Evolutionary conservation across 2,888 invertebrate genomes (phyloP), one percentile per base, ranked within the genome.

Genomic region (Spialia ferax): DNA sequence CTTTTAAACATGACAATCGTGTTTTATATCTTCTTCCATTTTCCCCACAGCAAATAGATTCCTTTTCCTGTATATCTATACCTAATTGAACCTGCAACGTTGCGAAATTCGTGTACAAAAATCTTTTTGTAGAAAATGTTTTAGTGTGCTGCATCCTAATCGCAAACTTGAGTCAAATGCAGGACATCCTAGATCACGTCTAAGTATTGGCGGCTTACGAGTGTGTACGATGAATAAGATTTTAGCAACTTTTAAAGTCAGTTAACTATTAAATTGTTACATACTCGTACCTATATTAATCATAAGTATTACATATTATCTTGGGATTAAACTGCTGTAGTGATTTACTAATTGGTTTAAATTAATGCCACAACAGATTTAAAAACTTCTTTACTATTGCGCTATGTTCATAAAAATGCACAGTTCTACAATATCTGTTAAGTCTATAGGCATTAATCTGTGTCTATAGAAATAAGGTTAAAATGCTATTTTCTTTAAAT

Each of bases 61-160:
- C 15, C n/a, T 15, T n/a, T n/a, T 1, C 38, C 1, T 15, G 15
- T 7, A 5, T 42, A 35, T 13, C 15, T 42, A 42, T 42, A 42
- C n/a, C n/a, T 42, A 42, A 42, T 42, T 42, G 15, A 15, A 42
- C 15, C 20, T 54, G 54, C 54, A 8, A n/a, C 7, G 26, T 54
- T 54, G 13, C 26, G 54, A 54, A 26, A 26, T 26, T 26, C 54
- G 15, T n/a, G 54, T 15, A 22, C 54, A 22, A 54, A 26, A 54
- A 54, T 54, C 26, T 23, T 54, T 48, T 50, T 1, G 23, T 5
- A 23, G 54, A 13, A n/a, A 15, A 54, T 13, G 22, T 6, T 23
- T 23, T 10, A 48, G 18, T 48, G 48, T 52, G 26, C 52, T 54
- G 54, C 54, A 54, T 54, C 15, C 54, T 54, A 26, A 54, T 26